phyloP scores from a whole-genome alignment of 2,888 invertebrate species.

The Gastracanthus pulcherrimus region DNA sequence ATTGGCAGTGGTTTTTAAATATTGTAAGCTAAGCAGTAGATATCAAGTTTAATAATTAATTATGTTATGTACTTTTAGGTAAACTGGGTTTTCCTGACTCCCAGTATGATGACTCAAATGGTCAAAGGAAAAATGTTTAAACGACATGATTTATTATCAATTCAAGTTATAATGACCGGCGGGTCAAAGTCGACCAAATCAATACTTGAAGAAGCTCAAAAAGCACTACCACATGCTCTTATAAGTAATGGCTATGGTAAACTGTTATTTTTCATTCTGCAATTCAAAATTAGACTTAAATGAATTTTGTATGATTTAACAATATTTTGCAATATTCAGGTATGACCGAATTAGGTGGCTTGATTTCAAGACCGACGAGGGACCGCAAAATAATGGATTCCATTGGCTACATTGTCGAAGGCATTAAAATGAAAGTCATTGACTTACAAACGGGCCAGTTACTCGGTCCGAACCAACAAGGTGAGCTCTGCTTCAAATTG shows the following conservation, averaged over 20 bases:
- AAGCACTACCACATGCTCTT: background rate
- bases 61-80: background rate
- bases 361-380: background rate
- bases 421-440: conserved; percentile 64
- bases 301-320: background rate
- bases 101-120: background rate
- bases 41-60: background rate
- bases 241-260: conserved; percentile 13
- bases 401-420: conserved; percentile 59
- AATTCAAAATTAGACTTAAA: background rate
- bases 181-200: conserved; percentile 1
- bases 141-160: conserved; percentile 5
- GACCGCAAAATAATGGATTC: conserved; percentile 60
- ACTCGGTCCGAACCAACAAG: conserved; percentile 64
- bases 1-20: too few relatives aligned
- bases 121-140: background rate
- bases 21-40: too few relatives aligned
- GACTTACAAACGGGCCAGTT: conserved; percentile 56
- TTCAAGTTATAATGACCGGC: background rate
- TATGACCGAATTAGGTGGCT: conserved; percentile 9
- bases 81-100: background rate
- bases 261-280: background rate
- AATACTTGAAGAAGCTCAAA: background rate
- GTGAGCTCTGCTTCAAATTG: conserved; percentile 59
- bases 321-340: background rate